Evolutionary conservation across 2,797 vertebrate genomes (phyloP).

Genomic region (Pelobates cultripes): DNA sequence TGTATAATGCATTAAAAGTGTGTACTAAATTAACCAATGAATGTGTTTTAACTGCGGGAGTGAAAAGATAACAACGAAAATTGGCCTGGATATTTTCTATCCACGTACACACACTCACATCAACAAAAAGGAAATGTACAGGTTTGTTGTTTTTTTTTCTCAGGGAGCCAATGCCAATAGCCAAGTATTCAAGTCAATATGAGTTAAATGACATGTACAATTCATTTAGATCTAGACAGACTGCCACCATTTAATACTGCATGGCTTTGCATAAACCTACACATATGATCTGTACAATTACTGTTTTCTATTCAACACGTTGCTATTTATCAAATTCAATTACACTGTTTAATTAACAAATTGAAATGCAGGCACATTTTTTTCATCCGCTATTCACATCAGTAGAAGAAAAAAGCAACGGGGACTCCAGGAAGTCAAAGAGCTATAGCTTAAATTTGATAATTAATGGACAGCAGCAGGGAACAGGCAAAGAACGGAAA

Average conservation of each 20-base stretch:
- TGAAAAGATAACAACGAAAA: too few relatives aligned
- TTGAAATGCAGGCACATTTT: constrained; percentile 46
- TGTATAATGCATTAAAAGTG: too few relatives aligned
- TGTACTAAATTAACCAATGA: too few relatives aligned
- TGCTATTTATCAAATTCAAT: constrained; percentile 28
- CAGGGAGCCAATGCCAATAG: neutral
- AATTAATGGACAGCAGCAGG: constrained; percentile 55
- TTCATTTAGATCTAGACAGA: neutral
- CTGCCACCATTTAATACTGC: neutral
- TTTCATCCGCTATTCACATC: neutral
- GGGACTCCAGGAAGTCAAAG: constrained; percentile 61
- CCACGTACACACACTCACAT: neutral
- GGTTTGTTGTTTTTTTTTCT: neutral
- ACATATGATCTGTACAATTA: neutral
- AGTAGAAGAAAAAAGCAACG: constrained; percentile 54
- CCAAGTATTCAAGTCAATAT: neutral
- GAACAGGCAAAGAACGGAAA: constrained; percentile 33
- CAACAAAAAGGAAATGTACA: neutral
- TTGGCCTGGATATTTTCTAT: neutral
- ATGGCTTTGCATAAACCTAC: neutral
- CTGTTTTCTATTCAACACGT: neutral
- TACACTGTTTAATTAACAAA: constrained; percentile 48
- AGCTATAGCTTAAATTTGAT: constrained; percentile 55
- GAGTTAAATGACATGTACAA: neutral
- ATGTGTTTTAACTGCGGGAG: too few relatives aligned